These are phyloP conservation scores for Armadillidium nasatum DNA, from an alignment of 1,140 invertebrate genomes.

Conservation along the genomic window DNA sequence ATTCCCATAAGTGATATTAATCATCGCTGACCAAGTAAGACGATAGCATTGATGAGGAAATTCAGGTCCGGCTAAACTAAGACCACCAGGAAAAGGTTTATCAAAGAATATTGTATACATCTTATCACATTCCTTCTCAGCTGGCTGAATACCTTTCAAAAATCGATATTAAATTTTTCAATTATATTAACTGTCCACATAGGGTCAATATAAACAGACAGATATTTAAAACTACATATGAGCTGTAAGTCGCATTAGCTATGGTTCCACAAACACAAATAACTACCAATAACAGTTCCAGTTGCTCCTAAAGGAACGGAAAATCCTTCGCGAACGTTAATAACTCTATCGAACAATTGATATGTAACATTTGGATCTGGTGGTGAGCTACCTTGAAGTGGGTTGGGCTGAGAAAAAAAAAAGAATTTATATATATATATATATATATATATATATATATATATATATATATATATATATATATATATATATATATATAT, in stretches of 20 bases:
- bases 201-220: too few species aligned
- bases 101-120: conserved; percentile 74
- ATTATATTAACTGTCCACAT: too few species aligned
- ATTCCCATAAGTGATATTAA: conserved; percentile 17
- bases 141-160: conserved; percentile 55
- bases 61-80: conserved; percentile 46
- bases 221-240: too few species aligned
- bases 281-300: conserved; percentile 72
- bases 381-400: conserved; percentile 53
- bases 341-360: conserved; percentile 74
- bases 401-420: conserved; percentile 49
- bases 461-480: too few species aligned
- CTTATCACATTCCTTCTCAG: conserved; percentile 52
- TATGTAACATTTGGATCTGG: conserved; percentile 64
- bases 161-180: too few species aligned
- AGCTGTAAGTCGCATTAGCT: too few species aligned
- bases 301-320: conserved; percentile 72
- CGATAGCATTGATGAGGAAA: conserved; percentile 23
- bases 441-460: too few species aligned
- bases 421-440: too few species aligned
- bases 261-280: too few species aligned
- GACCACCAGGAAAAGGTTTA: conserved; percentile 63
- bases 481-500: too few species aligned
- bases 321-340: conserved; percentile 66
- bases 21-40: conserved; percentile 20